Evolutionary conservation across 2,113 vertebrate species (phyloP), one percentile per base, ranked within the genome.

Genomic region (Dromiciops gliroides): DNA sequence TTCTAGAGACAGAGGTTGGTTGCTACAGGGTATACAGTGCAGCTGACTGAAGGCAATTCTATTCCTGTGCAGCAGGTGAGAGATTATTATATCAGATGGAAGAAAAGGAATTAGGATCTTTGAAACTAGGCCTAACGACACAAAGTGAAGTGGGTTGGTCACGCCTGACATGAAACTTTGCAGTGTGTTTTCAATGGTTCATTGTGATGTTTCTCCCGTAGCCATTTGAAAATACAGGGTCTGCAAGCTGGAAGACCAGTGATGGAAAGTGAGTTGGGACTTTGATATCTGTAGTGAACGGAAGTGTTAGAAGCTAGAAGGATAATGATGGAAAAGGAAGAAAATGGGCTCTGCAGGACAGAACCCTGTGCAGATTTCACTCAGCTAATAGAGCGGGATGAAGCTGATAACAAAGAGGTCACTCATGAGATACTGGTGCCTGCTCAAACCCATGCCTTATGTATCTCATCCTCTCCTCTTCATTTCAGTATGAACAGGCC

Each of bases 321-420:
- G 56, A 93, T 96, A 94, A 50, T 12, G 50, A 22, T 19, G 67
- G 88, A 67, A 44, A 67, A 89, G 83, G 67, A 91, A 90, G 19
- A 44, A 48, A 44, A 11, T 19, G 44, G 25, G 31, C 25, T 50
- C 16, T 26, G 51, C 3, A 93, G 49, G 49, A 47, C 51, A 89
- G 51, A 89, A 92, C 75, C 19, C 48, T 0, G 31, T 56, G 22
- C 11, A 53, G 16, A 0, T 6, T 51, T 93, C 89, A 31, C 47
- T 93, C 89, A 25, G 48, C 24, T 83, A 60, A 51, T 48, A 16
- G 48, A 89, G 75, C 50, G 49, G 48, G 92, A n/a, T 92, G 50
- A 91, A 1, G 56, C n/a, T 14, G 88, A 9, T 37, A 50, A 24
- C 44, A 52, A 26, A 37, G 16, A 47, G 2, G 48, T 49, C 90